Conservation (phyloP, 2,113 vertebrate species). For the Stercorarius parasiticus region DNA sequence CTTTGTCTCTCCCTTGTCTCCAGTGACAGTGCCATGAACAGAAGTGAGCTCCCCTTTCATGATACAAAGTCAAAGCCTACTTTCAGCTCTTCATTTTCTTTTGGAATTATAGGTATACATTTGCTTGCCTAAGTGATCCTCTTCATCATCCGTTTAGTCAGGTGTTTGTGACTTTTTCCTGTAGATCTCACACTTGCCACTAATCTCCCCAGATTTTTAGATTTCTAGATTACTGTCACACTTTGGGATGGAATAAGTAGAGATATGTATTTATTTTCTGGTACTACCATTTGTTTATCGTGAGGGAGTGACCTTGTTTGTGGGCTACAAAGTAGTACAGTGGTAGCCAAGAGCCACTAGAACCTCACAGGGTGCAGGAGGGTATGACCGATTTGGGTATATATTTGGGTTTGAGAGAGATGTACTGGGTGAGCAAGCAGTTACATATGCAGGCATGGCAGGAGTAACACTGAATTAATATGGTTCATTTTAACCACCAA, state of each 20-base stretch:
- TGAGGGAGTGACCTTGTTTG: not conserved
- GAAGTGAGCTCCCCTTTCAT: not conserved
- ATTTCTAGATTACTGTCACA: not conserved
- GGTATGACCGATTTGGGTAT: not conserved
- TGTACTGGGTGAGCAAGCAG: not conserved
- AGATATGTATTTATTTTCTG: not conserved
- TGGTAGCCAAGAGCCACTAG: not conserved
- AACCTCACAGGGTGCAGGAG: not conserved
- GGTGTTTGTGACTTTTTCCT: not conserved
- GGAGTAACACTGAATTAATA: not conserved
- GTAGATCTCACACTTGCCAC: not conserved
- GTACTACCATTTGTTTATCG: not conserved
- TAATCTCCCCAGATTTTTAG: not conserved
- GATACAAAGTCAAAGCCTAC: not conserved
- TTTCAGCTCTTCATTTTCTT: not conserved
- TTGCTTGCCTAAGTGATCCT: slow-evolving; percentile 9
- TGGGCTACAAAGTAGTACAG: not conserved
- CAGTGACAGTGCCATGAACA: not conserved
- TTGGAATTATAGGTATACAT: not conserved
- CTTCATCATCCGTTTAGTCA: slow-evolving; percentile 40
- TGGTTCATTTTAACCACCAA: not conserved
- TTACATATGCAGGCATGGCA: not conserved
- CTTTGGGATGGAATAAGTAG: not conserved
- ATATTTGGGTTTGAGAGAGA: not conserved
- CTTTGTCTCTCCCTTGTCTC: not conserved